phyloP scores from a whole-genome alignment of 2,888 invertebrate species.

The Stenolophus ochropezus region DNA sequence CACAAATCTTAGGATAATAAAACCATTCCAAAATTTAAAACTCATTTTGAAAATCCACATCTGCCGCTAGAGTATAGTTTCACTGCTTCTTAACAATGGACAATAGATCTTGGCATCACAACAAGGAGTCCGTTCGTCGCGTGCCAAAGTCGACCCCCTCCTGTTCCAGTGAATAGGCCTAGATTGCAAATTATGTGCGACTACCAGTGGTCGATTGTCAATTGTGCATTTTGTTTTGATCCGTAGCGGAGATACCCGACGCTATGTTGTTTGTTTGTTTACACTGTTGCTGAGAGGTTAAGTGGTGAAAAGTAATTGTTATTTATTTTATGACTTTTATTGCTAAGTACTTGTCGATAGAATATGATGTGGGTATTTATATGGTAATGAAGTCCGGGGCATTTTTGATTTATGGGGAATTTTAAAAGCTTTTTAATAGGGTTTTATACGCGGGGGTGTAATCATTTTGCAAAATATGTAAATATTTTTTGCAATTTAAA shows the following conservation, averaged over 20 bases:
- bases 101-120: conserved; percentile 37
- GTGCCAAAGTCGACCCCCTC: conserved; percentile 43
- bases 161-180: conserved; percentile 63
- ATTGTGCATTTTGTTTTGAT: conserved; percentile 43
- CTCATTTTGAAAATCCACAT: conserved; percentile 24
- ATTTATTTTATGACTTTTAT: conserved; percentile 34
- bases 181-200: conserved; percentile 67
- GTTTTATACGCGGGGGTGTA: neutral
- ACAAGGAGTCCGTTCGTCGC: conserved; percentile 46
- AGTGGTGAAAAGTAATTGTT: conserved; percentile 42
- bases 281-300: conserved; percentile 24
- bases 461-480: conserved; percentile 1
- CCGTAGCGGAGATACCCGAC: conserved; percentile 24
- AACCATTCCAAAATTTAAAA: conserved; percentile 18
- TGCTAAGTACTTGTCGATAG: conserved; percentile 5
- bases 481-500: neutral
- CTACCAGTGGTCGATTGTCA: conserved; percentile 55
- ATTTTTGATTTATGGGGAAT: conserved; percentile 15
- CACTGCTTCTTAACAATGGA: conserved; percentile 29
- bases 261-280: conserved; percentile 38
- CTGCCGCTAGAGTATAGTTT: conserved; percentile 4
- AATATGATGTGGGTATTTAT: conserved; percentile 10
- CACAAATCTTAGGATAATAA: conserved; percentile 25
- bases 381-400: conserved; percentile 1
- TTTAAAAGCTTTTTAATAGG: conserved; percentile 30